Conservation (phyloP, 1,140 invertebrate genomes). For the Dendroctonus valens region DNA sequence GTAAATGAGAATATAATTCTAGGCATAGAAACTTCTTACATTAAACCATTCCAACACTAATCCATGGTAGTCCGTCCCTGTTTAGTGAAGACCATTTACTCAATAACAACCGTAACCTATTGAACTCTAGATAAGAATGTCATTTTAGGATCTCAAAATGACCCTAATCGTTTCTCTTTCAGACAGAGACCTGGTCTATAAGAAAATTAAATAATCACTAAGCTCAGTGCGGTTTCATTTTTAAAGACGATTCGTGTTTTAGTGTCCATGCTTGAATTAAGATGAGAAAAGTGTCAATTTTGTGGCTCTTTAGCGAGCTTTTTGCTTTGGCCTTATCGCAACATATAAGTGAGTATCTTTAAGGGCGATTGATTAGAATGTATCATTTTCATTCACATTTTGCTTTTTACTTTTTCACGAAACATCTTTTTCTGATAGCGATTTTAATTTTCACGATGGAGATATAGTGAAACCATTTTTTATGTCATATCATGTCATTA, state of each 20-base stretch:
- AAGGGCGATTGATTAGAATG: too few species aligned
- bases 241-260: slow-evolving; percentile 1
- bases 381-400: too few species aligned
- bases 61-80: slow-evolving; percentile 14
- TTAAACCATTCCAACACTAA: too few species aligned
- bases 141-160: slow-evolving; percentile 31
- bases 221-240: slow-evolving; percentile 2
- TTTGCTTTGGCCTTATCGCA: slow-evolving; percentile 10
- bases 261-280: slow-evolving; percentile 22
- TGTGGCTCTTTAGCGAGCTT: slow-evolving; percentile 11
- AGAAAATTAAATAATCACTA: slow-evolving; percentile 13
- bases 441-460: too few species aligned
- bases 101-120: slow-evolving; percentile 35
- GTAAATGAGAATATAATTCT: too few species aligned
- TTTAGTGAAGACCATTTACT: slow-evolving; percentile 23
- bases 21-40: too few species aligned
- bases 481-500: too few species aligned
- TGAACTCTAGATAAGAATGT: slow-evolving; percentile 34
- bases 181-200: slow-evolving; percentile 12
- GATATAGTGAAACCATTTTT: too few species aligned
- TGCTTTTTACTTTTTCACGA: too few species aligned
- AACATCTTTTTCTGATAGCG: too few species aligned
- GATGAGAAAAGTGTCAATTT: slow-evolving; percentile 18
- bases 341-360: slow-evolving; percentile 18
- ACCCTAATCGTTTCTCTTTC: slow-evolving; percentile 23